Evolutionary conservation across 2,113 vertebrate species (phyloP).

Genomic region (Ranitomeya imitator): DNA sequence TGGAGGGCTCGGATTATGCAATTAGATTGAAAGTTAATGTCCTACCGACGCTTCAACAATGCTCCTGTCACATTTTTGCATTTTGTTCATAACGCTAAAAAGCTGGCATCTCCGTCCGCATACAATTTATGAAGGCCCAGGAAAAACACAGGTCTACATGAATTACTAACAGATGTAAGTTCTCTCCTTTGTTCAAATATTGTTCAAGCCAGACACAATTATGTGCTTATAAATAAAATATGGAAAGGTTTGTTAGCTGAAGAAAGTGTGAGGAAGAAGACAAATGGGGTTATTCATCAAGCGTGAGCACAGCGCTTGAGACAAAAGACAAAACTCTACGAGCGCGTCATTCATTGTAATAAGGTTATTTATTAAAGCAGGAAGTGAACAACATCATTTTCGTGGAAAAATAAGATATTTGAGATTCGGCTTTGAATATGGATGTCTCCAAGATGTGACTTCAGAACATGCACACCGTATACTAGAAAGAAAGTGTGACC

Average conservation of each 20-base stretch:
- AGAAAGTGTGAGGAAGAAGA: conserved; percentile 30
- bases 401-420: not conserved
- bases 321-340: conserved; percentile 19
- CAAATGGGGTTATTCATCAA: conserved; percentile 45
- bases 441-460: not conserved
- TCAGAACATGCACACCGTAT: not conserved
- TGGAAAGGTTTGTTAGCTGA: conserved; percentile 45
- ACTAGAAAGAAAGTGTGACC: no score
- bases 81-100: conserved; percentile 18
- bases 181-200: conserved; percentile 32
- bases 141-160: conserved; percentile 21
- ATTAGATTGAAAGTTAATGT: conserved; percentile 42
- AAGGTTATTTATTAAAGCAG: conserved; percentile 11
- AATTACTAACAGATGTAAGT: conserved; percentile 52
- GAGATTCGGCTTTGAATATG: not conserved
- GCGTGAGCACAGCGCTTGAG: not conserved
- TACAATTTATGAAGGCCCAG: conserved; percentile 9
- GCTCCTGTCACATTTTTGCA: conserved; percentile 24
- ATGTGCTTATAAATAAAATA: conserved; percentile 50
- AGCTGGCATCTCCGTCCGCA: not conserved
- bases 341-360: conserved; percentile 35
- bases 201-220: conserved; percentile 34
- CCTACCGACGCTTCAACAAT: not conserved
- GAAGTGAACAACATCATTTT: not conserved
- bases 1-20: not conserved